A percentile compares a stretch with the other conserved stretches of the same genome.
phyloP scores from a whole-genome alignment of 2,797 vertebrate species.

The Tapirus indicus region DNA sequence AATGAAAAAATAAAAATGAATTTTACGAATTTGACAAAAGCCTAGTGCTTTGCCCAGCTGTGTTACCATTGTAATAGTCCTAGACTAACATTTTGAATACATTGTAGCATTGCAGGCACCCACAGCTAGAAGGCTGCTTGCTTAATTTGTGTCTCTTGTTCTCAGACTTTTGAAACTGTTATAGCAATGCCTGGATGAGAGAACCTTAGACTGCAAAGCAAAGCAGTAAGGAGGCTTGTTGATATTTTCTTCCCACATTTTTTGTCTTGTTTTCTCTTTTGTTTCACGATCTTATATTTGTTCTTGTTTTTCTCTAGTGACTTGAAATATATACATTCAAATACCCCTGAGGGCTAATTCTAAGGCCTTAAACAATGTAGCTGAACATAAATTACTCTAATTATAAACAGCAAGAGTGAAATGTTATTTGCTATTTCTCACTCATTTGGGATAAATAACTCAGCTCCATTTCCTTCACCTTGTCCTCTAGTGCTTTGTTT shows the following conservation, averaged over 20 bases:
- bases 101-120: fast-evolving
- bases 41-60: not conserved
- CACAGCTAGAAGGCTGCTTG: fast-evolving
- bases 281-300: not conserved
- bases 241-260: not conserved
- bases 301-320: not conserved
- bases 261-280: not conserved
- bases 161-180: not conserved
- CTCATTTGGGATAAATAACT: not conserved
- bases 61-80: not conserved
- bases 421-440: not conserved
- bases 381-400: slow-evolving; percentile 5
- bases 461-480: not conserved
- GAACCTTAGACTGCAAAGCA: not conserved
- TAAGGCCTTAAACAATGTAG: slow-evolving; percentile 19
- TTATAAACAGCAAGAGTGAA: not conserved
- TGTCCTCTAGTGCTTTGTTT: not conserved
- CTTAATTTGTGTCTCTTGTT: not conserved
- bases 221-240: not conserved
- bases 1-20: not conserved
- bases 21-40: not conserved
- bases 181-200: not conserved
- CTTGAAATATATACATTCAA: slow-evolving; percentile 2
- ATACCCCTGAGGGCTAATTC: not conserved
- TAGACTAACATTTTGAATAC: not conserved